phyloP scores from a whole-genome alignment of 2,888 invertebrate genomes.

The Sinodicranocentrus sp. region DNA sequence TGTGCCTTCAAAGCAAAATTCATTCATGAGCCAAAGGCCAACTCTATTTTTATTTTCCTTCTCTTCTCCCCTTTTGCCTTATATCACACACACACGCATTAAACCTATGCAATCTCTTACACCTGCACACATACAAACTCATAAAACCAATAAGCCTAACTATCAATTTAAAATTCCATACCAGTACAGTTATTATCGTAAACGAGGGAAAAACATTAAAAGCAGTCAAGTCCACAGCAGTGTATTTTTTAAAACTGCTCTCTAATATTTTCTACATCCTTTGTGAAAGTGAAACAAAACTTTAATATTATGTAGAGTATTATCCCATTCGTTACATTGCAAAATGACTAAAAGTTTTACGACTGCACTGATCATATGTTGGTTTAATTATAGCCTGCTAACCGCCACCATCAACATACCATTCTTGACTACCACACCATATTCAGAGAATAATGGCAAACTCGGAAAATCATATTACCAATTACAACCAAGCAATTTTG shows the following conservation, averaged over 20 bases:
- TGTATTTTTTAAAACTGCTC: neutral
- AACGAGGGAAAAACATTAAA: neutral
- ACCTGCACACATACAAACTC: no score
- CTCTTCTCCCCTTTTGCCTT: neutral
- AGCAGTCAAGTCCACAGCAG: neutral
- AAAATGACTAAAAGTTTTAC: neutral
- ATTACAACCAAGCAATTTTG: no score
- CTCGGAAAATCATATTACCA: no score
- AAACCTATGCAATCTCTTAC: no score
- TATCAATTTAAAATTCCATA: no score
- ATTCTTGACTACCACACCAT: no score
- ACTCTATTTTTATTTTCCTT: slow-evolving; percentile 3
- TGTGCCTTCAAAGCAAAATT: no score
- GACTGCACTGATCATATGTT: slow-evolving; percentile 18
- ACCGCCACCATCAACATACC: no score
- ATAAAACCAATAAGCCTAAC: neutral
- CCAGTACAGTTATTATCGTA: slow-evolving; percentile 6
- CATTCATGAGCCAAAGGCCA: slow-evolving; percentile 16
- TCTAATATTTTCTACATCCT: slow-evolving; percentile 6
- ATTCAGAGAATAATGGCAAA: no score
- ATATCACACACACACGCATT: neutral
- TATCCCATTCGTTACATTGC: neutral
- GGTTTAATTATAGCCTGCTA: slow-evolving; percentile 16
- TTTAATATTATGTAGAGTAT: neutral
- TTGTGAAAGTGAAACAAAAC: slow-evolving; percentile 54